Evolutionary conservation across 2,888 invertebrate genomes (phyloP).

Genomic region (Amorpha juglandis): DNA sequence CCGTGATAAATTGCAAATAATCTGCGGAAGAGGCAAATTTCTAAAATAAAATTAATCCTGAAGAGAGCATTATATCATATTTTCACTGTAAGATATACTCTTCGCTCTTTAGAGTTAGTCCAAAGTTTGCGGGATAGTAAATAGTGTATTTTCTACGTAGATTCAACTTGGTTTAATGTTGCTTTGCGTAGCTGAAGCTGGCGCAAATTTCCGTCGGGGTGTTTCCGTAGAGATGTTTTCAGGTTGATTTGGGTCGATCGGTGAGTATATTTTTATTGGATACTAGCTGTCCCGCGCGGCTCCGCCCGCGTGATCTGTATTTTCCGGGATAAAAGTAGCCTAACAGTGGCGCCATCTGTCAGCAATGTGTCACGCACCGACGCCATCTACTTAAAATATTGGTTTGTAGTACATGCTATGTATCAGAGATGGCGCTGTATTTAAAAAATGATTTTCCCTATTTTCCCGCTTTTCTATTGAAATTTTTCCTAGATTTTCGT

Average conservation of each 20-base stretch:
- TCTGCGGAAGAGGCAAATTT: slow-evolving; percentile 62
- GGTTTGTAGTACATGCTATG: no score
- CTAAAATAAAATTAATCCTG: slow-evolving; percentile 56
- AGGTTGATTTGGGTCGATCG: slow-evolving; percentile 36
- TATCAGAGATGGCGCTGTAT: no score
- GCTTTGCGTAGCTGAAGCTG: slow-evolving; percentile 46
- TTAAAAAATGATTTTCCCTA: no score
- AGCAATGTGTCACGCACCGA: no score
- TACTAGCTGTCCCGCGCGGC: no score
- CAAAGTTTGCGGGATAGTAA: slow-evolving; percentile 44
- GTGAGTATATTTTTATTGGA: slow-evolving; percentile 61
- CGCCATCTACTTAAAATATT: no score
- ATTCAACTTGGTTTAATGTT: slow-evolving; percentile 39
- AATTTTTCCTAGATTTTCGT: no score
- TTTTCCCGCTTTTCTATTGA: no score
- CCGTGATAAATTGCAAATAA: slow-evolving; percentile 73
- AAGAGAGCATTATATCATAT: slow-evolving; percentile 41
- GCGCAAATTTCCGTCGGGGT: slow-evolving; percentile 33
- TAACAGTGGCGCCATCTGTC: no score
- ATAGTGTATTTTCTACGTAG: slow-evolving; percentile 33
- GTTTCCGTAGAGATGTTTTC: slow-evolving; percentile 36
- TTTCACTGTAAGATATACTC: slow-evolving; percentile 34
- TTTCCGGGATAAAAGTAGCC: no score
- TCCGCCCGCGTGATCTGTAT: no score
- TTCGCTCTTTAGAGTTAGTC: slow-evolving; percentile 41